Base-by-base conservation (phyloP, 2,113 vertebrate genomes). In the Oncorhynchus keta region DNA sequence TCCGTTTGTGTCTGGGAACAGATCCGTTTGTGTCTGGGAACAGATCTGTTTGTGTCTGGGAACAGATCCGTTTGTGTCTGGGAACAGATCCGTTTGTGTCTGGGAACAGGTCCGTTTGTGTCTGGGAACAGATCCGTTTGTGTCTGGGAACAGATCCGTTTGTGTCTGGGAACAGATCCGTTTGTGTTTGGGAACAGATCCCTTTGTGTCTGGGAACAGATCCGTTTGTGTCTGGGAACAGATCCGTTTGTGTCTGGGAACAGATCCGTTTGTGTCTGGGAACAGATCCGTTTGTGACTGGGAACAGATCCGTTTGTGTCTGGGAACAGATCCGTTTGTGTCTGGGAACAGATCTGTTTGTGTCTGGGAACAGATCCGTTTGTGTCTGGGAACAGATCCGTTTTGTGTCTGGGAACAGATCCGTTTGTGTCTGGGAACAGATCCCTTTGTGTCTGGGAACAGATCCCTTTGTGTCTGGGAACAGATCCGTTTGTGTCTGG, bases 161-260 rank as follows among this genome's bases (percentile, higher is more conserved):
- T 45, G 62, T 49, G 75, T 45, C 48, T 64, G 24, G 68, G 67
- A 71, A 32, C 57, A 73, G 48, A 73, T 55, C 74, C 32, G 11
- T 69, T 16, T 57, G 62, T 49, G 75, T 45, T 26, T 62, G 39
- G 68, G 67, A 70, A 32, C 57, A 70, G 48, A 72, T 51, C 74
- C 32, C 7, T 39, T 39, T 9, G 35, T 39, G 35, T 39, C 35
- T 39, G 6, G 35, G 35, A 39, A 2, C 7, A 39, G 35, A 39
- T 39, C 35, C 6, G 1, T 39, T 39, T 39, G 35, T 39, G 35
- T 39, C 35, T 39, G 6, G 35, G 35, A 39, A 2, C 35, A 39
- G 35, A 8, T 39, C 32, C 5, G 5, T 35, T 35, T 35, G 32
- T 35, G 32, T 35, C 6, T 35, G 32, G 32, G 32, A 35, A 1